A percentile compares a stretch with the other conserved stretches of the same genome.
Evolutionary conservation across 2,797 vertebrate species (phyloP).

Genomic region (Coracias cyanogaster): DNA sequence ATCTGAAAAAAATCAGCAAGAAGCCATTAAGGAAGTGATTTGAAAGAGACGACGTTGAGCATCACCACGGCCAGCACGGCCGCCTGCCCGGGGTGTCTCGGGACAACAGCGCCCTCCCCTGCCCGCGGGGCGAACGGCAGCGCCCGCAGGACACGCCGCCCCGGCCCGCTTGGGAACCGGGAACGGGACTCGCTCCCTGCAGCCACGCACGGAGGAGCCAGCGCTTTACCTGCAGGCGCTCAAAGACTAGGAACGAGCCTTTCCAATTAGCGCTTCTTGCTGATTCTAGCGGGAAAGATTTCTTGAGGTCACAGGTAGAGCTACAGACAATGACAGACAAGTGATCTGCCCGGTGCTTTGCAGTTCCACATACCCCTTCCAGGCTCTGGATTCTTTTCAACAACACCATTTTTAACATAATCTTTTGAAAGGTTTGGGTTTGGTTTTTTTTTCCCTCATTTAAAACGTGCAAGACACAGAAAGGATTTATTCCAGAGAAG

Average conservation of each 20-base stretch:
- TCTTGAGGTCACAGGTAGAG: background rate
- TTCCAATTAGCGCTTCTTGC: background rate
- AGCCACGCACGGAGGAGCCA: accelerated
- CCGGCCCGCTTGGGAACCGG: accelerated
- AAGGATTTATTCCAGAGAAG: background rate
- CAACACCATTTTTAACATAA: background rate
- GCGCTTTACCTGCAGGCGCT: background rate
- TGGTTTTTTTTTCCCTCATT: background rate
- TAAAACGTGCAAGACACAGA: background rate
- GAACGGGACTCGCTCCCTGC: accelerated
- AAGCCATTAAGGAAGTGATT: background rate
- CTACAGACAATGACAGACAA: background rate
- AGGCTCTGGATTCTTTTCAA: background rate
- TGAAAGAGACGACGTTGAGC: accelerated
- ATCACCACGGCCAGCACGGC: accelerated
- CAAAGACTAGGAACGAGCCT: too few species aligned
- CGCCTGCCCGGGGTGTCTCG: background rate
- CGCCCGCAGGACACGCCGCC: accelerated
- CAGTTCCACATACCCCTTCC: accelerated
- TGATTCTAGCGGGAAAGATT: background rate
- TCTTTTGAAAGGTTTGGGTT: background rate
- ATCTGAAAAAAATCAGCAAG: background rate
- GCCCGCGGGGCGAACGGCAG: background rate
- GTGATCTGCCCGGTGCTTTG: background rate
- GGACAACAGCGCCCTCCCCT: slow-evolving; percentile 16